Conservation (phyloP, 2,113 vertebrate genomes). For the Pantherophis guttatus region DNA sequence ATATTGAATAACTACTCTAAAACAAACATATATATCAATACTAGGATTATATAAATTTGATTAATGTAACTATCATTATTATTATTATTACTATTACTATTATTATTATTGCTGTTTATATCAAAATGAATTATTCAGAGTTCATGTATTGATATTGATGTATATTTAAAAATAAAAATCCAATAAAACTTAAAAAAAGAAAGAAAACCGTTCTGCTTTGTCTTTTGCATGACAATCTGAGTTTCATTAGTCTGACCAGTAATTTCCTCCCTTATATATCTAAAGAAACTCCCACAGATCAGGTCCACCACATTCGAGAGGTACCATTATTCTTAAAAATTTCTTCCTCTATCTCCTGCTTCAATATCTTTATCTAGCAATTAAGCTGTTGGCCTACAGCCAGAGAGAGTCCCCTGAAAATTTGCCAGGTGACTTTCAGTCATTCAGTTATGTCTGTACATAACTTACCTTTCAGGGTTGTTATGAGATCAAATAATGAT, state of each 20-base stretch:
- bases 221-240: background rate
- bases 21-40: too few species aligned
- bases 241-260: background rate
- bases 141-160: too few species aligned
- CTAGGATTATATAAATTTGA: too few species aligned
- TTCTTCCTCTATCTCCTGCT: background rate
- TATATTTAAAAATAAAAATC: too few species aligned
- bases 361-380: background rate
- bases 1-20: too few species aligned
- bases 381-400: background rate
- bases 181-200: too few species aligned
- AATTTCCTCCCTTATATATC: background rate
- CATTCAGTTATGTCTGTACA: background rate
- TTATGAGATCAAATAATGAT: background rate
- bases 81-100: too few species aligned
- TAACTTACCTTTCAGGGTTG: background rate
- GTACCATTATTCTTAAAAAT: background rate
- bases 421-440: background rate
- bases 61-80: too few species aligned
- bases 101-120: too few species aligned
- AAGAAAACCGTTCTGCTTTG: background rate
- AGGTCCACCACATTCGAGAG: background rate
- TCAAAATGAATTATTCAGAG: too few species aligned
- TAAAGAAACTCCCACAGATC: background rate
- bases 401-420: background rate